Conservation (phyloP, 2,888 invertebrate genomes). For the Dione vanillae region DNA sequence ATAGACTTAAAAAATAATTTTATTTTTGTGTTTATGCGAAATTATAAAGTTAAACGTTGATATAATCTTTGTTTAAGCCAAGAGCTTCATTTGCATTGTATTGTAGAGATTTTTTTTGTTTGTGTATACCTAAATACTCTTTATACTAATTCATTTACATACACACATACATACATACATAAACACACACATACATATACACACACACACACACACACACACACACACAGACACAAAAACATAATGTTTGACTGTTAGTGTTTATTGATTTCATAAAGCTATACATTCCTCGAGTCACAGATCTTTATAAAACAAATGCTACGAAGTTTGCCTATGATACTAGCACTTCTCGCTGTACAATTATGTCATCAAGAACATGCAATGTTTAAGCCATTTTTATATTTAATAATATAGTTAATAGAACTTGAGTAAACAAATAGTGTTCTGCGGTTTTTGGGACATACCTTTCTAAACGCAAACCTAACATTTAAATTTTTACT, state of each 20-base stretch:
- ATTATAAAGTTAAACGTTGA: background rate
- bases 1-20: too few species aligned
- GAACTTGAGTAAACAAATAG: too few species aligned
- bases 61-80: background rate
- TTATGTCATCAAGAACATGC: background rate
- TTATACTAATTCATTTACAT: too few species aligned
- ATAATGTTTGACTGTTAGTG: background rate
- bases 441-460: too few species aligned
- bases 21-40: too few species aligned
- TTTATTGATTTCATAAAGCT: conserved; percentile 3
- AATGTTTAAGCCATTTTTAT: background rate
- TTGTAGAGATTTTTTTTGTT: background rate
- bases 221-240: too few species aligned
- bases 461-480: too few species aligned
- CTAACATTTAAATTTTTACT: too few species aligned
- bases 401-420: background rate
- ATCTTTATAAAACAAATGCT: background rate
- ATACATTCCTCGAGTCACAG: background rate
- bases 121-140: too few species aligned
- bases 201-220: too few species aligned
- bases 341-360: background rate
- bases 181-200: too few species aligned
- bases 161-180: too few species aligned
- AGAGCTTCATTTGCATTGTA: background rate
- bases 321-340: background rate